Evolutionary conservation across 1,140 invertebrate species (phyloP).

Genomic region (Nasonia giraulti): DNA sequence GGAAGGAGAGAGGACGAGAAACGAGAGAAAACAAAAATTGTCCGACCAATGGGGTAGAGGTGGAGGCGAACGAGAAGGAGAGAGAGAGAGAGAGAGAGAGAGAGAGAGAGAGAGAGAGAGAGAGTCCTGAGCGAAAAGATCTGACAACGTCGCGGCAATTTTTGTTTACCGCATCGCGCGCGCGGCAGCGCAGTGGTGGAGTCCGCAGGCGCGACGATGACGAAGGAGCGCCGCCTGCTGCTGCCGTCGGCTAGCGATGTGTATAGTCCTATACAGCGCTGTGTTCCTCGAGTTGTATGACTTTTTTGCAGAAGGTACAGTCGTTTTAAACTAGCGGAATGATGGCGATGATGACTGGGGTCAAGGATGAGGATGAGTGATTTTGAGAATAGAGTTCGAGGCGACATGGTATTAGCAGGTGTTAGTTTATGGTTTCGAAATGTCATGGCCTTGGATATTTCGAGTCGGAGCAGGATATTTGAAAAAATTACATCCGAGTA

Average conservation of each 20-base stretch:
- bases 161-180: slow-evolving; percentile 49
- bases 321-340: too few relatives aligned
- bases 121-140: slow-evolving; percentile 51
- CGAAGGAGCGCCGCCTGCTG: neutral
- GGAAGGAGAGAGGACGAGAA: slow-evolving; percentile 48
- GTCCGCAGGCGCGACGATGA: slow-evolving; percentile 18
- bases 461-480: too few relatives aligned
- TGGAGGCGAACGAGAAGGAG: slow-evolving; percentile 38
- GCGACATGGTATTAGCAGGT: too few relatives aligned
- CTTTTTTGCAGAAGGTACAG: too few relatives aligned
- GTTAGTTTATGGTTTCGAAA: too few relatives aligned
- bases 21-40: slow-evolving; percentile 60
- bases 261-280: too few relatives aligned
- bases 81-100: neutral
- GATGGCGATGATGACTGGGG: too few relatives aligned
- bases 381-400: too few relatives aligned
- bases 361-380: too few relatives aligned
- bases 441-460: too few relatives aligned
- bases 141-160: slow-evolving; percentile 52
- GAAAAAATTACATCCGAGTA: too few relatives aligned
- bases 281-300: neutral
- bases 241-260: too few relatives aligned
- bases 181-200: slow-evolving; percentile 15
- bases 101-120: slow-evolving; percentile 44
- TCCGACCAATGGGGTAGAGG: slow-evolving; percentile 63